These are phyloP conservation scores for Piprites chloris DNA, from an alignment of 2,113 vertebrate species.

Conservation along the genomic window DNA sequence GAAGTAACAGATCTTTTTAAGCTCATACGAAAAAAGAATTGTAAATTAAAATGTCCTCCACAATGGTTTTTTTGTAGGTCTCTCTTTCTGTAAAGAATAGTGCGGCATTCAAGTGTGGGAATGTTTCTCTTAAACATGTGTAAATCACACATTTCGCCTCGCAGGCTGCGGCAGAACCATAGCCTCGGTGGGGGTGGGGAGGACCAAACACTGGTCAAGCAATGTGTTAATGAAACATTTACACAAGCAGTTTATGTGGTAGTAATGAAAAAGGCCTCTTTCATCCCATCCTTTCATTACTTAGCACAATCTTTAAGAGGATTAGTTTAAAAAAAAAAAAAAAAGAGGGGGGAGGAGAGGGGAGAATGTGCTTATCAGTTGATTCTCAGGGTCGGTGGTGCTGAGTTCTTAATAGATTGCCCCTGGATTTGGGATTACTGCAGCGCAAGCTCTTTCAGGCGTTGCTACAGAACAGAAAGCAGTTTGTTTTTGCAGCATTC, in stretches of 20 bases:
- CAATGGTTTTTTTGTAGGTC: not conserved
- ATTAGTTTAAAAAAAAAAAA: conserved; percentile 51
- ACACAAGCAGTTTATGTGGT: conserved; percentile 75
- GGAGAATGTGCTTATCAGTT: conserved; percentile 71
- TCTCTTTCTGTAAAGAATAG: conserved; percentile 22
- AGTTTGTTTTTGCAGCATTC: conserved; percentile 63
- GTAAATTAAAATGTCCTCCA: conserved; percentile 65
- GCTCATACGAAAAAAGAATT: conserved; percentile 4
- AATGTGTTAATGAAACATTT: conserved; percentile 81
- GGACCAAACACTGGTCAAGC: conserved; percentile 57
- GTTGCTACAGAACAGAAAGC: conserved; percentile 62
- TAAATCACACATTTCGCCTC: conserved; percentile 63
- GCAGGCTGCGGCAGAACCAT: not conserved
- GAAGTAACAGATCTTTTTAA: conserved; percentile 57
- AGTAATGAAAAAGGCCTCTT: conserved; percentile 72
- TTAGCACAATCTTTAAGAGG: conserved; percentile 75
- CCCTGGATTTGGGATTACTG: conserved; percentile 72
- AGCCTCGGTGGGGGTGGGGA: not conserved
- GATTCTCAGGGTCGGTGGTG: conserved; percentile 72
- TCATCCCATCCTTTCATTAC: conserved; percentile 74
- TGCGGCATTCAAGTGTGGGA: conserved; percentile 62
- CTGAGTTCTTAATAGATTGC: conserved; percentile 75
- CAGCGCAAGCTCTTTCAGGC: conserved; percentile 50
- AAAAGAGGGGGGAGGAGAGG: fast-evolving
- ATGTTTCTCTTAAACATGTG: conserved; percentile 67